Conservation (phyloP, 2,888 invertebrate species). For the Epinotia bilunana region DNA sequence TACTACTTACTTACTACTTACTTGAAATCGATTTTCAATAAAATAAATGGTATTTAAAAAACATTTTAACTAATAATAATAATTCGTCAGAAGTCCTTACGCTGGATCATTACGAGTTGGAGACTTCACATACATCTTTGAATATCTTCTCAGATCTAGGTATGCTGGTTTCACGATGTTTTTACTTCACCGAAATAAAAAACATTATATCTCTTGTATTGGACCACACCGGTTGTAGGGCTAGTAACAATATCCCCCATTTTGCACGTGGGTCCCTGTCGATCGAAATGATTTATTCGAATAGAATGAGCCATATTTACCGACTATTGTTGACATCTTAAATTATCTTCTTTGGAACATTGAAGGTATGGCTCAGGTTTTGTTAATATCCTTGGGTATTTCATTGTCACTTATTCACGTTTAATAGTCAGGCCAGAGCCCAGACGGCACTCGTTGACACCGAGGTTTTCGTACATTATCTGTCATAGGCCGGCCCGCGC, state of each 20-base stretch:
- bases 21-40: no score
- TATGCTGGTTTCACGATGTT: no score
- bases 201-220: conserved; percentile 47
- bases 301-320: conserved; percentile 58
- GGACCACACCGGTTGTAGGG: conserved; percentile 52
- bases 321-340: conserved; percentile 47
- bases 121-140: no score
- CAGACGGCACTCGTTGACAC: no score
- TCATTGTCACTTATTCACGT: not conserved
- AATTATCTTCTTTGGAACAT: conserved; percentile 31
- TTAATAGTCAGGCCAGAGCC: not conserved
- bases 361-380: conserved; percentile 6
- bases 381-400: not conserved
- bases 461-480: not conserved
- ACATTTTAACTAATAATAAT: no score
- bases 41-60: no score
- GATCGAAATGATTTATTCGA: conserved; percentile 74
- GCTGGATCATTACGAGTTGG: no score
- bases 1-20: no score
- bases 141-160: no score
- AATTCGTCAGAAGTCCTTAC: no score
- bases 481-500: no score
- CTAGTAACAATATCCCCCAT: conserved; percentile 69
- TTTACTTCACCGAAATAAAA: no score
- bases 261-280: conserved; percentile 69